These are phyloP conservation scores for Catamblyrhynchus diadema DNA, from an alignment of 2,797 vertebrate species.

Conservation along the genomic window DNA sequence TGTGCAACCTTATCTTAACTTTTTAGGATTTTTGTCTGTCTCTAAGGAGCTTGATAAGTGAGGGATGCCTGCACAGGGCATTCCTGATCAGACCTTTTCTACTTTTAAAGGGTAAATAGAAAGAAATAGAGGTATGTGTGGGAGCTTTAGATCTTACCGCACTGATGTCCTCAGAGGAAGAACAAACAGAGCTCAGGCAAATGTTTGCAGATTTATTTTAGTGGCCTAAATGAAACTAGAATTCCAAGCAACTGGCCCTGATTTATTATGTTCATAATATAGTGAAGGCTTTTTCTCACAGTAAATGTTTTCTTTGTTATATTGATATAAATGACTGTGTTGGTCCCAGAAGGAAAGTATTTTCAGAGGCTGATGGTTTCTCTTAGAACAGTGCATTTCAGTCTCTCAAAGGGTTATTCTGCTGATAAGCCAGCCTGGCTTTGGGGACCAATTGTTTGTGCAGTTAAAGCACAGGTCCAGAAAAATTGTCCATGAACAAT, in stretches of 20 bases:
- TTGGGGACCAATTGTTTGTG: neutral
- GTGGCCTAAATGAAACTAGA: neutral
- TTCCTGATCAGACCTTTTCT: neutral
- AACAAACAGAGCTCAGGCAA: slow-evolving; percentile 6
- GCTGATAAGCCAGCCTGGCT: neutral
- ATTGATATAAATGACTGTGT: neutral
- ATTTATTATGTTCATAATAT: neutral
- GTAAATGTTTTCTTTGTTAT: slow-evolving; percentile 30
- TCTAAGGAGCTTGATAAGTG: neutral
- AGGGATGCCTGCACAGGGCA: neutral
- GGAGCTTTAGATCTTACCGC: neutral
- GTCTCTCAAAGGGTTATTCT: neutral
- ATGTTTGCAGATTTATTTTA: slow-evolving; percentile 22
- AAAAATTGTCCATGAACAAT: neutral
- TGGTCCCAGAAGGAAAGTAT: slow-evolving; percentile 24
- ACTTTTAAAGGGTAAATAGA: neutral
- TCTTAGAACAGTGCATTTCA: neutral
- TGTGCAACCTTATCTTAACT: neutral
- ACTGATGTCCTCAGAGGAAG: neutral
- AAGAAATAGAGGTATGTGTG: neutral
- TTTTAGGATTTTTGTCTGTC: neutral
- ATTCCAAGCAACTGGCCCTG: neutral
- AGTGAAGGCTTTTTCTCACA: slow-evolving; percentile 17
- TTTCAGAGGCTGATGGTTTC: neutral
- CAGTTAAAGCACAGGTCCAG: neutral